Percentiles rank a stretch among this genome's conserved stretches.
phyloP scores from a whole-genome alignment of 2,888 invertebrate genomes.

The Tholera decimalis region DNA sequence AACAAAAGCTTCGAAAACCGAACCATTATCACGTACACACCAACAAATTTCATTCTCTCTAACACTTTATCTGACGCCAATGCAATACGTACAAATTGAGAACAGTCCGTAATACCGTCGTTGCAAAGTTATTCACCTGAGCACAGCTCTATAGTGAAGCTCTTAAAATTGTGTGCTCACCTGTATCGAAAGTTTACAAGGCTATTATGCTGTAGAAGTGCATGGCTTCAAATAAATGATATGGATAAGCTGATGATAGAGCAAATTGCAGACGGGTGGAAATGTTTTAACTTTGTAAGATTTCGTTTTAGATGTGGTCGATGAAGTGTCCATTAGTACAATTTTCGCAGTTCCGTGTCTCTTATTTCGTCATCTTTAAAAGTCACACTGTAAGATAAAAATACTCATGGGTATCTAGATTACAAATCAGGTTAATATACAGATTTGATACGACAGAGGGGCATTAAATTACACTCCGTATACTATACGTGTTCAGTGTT shows the following conservation, averaged over 20 bases:
- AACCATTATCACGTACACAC: conserved; percentile 10
- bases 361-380: too few relatives aligned
- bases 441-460: too few relatives aligned
- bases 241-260: conserved; percentile 21
- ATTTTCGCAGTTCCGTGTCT: too few relatives aligned
- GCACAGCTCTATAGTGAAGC: conserved; percentile 26
- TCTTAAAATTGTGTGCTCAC: conserved; percentile 44
- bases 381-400: too few relatives aligned
- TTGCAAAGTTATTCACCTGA: conserved; percentile 57
- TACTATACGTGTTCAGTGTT: too few relatives aligned
- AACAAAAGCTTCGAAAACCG: neutral
- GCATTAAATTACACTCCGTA: too few relatives aligned
- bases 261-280: conserved; percentile 12
- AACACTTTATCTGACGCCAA: conserved; percentile 37
- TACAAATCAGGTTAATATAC: too few relatives aligned
- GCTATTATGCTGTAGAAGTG: conserved; percentile 30
- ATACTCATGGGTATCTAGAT: too few relatives aligned
- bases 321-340: neutral
- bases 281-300: neutral
- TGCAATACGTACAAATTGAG: conserved; percentile 34
- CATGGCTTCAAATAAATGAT: conserved; percentile 13
- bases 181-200: conserved; percentile 47
- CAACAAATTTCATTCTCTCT: conserved; percentile 23
- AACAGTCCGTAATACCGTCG: conserved; percentile 33
- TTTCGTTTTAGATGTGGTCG: neutral